Percentiles rank a stretch among this genome's conserved stretches.
phyloP scores from a whole-genome alignment of 1,140 invertebrate species.

The Meloidogyne hapla region DNA sequence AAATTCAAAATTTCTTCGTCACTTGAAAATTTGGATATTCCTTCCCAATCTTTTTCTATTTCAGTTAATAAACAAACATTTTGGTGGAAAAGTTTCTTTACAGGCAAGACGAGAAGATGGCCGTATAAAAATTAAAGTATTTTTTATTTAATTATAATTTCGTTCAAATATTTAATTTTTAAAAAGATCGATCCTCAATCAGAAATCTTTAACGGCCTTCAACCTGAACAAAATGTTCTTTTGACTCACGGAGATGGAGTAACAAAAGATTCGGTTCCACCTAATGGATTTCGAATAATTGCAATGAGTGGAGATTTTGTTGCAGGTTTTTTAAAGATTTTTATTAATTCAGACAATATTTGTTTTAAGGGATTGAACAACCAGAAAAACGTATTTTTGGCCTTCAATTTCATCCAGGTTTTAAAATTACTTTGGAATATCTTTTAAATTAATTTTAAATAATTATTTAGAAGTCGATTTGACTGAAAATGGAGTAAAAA shows the following conservation, averaged over 20 bases:
- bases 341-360: slow-evolving; percentile 8
- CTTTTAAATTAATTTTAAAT: slow-evolving; percentile 23
- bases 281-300: slow-evolving; percentile 54
- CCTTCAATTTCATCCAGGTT: slow-evolving; percentile 87
- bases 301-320: slow-evolving; percentile 39
- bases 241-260: slow-evolving; percentile 96
- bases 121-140: slow-evolving; percentile 80
- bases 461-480: slow-evolving; percentile 79
- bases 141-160: background rate
- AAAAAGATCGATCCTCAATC: slow-evolving; percentile 78
- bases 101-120: slow-evolving; percentile 91
- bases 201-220: slow-evolving; percentile 76
- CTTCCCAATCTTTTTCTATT: slow-evolving; percentile 31
- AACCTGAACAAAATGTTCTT: slow-evolving; percentile 82
- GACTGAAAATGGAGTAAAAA: slow-evolving; percentile 83
- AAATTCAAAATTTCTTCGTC: too few species aligned
- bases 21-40: too few species aligned
- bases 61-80: slow-evolving; percentile 95
- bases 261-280: slow-evolving; percentile 73
- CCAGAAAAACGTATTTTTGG: slow-evolving; percentile 88
- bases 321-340: slow-evolving; percentile 31
- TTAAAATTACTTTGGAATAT: slow-evolving; percentile 66
- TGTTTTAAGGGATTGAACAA: slow-evolving; percentile 77
- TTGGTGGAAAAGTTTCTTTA: slow-evolving; percentile 83
- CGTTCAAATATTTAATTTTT: background rate